These are phyloP conservation scores for Acholoe squamosa DNA, from an alignment of 2,888 invertebrate species.

Conservation along the genomic window DNA sequence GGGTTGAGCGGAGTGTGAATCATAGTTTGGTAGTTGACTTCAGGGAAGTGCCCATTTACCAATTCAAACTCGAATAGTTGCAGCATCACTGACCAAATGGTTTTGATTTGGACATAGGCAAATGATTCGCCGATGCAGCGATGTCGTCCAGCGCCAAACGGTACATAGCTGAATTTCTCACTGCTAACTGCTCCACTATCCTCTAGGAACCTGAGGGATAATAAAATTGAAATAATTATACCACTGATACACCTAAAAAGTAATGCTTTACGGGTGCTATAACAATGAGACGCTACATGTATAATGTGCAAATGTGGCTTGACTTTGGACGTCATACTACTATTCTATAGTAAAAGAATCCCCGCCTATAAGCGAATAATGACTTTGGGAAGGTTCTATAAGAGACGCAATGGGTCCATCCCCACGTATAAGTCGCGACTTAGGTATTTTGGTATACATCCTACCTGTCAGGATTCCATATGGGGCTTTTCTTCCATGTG, in stretches of 20 bases:
- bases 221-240: neutral
- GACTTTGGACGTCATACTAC: neutral
- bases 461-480: constrained; percentile 77
- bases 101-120: constrained; percentile 80
- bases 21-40: constrained; percentile 77
- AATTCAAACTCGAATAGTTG: constrained; percentile 75
- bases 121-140: constrained; percentile 80
- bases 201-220: constrained; percentile 72
- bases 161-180: constrained; percentile 78
- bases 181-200: constrained; percentile 72
- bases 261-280: no score
- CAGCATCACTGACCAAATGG: constrained; percentile 75
- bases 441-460: neutral
- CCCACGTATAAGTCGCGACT: no score
- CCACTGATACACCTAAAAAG: no score
- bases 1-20: constrained; percentile 79
- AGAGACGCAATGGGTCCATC: no score
- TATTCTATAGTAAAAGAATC: neutral
- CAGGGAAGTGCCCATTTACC: constrained; percentile 75
- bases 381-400: no score
- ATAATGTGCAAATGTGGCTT: no score
- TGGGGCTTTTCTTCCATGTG: constrained; percentile 73
- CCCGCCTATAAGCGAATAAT: no score
- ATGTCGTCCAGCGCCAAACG: constrained; percentile 79
- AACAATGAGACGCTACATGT: no score